These are phyloP conservation scores for Meleagris gallopavo DNA, from an alignment of 2,113 vertebrate species.

Conservation along the genomic window DNA sequence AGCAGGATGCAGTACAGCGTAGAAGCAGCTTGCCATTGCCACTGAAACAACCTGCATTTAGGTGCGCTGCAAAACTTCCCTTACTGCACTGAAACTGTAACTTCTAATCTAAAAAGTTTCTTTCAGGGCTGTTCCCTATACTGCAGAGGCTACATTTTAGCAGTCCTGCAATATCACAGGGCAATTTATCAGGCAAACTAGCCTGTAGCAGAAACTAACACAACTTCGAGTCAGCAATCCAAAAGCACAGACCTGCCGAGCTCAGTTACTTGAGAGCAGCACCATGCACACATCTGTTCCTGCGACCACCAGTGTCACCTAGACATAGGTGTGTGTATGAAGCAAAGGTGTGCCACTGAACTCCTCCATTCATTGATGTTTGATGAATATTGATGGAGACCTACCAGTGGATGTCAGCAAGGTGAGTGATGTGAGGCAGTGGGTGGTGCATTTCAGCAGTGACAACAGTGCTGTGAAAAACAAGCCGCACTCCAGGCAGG, in stretches of 20 bases:
- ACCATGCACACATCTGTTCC: accelerated
- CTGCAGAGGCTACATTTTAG: neutral
- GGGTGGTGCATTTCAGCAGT: no score
- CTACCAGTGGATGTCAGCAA: no score
- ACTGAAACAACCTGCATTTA: neutral
- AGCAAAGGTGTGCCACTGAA: no score
- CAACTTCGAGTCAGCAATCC: accelerated
- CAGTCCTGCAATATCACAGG: neutral
- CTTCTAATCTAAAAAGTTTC: neutral
- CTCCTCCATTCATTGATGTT: no score
- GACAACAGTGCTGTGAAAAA: no score
- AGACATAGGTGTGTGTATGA: no score
- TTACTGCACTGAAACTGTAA: neutral
- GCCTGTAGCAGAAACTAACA: neutral
- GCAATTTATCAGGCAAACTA: accelerated
- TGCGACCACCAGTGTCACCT: neutral
- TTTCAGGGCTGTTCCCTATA: neutral
- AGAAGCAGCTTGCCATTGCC: accelerated
- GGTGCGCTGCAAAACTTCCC: neutral
- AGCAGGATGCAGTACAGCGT: accelerated
- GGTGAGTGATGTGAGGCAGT: no score
- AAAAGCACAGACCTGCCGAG: neutral
- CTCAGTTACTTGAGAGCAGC: neutral
- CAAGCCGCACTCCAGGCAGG: no score
- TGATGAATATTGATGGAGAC: no score